Evolutionary conservation across 2,797 vertebrate genomes (phyloP), one percentile per base, ranked within the genome.

Genomic region (Ambastaia sidthimunki): DNA sequence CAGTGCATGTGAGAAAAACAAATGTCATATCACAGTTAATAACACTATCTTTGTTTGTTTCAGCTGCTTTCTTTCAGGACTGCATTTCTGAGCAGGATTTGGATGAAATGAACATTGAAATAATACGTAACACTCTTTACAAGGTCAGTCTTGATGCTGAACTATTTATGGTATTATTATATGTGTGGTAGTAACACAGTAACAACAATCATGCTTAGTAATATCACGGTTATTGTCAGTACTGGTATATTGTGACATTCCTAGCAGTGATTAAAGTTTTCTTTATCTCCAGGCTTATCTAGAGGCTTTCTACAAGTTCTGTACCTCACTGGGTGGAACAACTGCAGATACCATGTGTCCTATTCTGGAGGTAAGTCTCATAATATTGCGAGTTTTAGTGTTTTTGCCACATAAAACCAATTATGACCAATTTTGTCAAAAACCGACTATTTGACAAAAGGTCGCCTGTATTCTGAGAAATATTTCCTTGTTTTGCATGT

Each of bases 21-120:
- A 5, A 37, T 12, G 47, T 6, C 1, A 18, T 18, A 13, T 28
- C 3, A 9, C 3, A 55, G 23, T 31, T 55, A 28, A 55, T 68
- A 52, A 3, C 74, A 16, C 15, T 2, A 83, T 25, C 86, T 25
- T 72, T 76, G 52, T 92, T 66, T 84, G 13, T 89, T 92, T 60
- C 90, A 99, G 98, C 98, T 89, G 96, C 98, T 0, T 99, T 99
- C 88, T 99, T 99, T 91, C 98, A 99, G 91, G 97, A 99, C 88
- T 99, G 98, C 90, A 99, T 99, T 90, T 99, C 98, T 59, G 98
- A 99, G 83, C 98, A 99, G 90, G 98, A 99, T 89, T 92, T 99
- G 83, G 98, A 99, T 84, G 97, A 99, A 91, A 99, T 99, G 98
- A 99, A 99, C 89, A 99, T 99, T 1, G 98, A 99, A 91, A 99